Conservation (phyloP, 2,888 invertebrate genomes). For the Tetragonula carbonaria region DNA sequence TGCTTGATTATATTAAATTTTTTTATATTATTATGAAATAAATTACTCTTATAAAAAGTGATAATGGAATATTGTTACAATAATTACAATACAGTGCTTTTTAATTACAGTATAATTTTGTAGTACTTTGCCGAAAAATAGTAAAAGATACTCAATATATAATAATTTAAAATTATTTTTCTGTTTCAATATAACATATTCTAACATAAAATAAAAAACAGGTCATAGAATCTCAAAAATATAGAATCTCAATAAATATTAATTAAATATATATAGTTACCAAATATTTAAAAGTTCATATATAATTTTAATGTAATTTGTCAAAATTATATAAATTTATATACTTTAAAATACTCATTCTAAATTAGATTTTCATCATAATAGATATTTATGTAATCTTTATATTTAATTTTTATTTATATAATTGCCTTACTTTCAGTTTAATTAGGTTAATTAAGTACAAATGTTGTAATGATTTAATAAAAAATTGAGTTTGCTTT, state of each 20-base stretch:
- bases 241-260: not conserved
- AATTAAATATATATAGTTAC: not conserved
- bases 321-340: slow-evolving; percentile 8
- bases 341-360: not conserved
- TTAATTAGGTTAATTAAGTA: not conserved
- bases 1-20: slow-evolving; percentile 19
- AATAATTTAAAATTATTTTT: slow-evolving; percentile 12
- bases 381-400: not conserved
- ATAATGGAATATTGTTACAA: not conserved
- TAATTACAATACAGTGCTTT: not conserved
- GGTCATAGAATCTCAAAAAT: not conserved
- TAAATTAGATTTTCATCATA: not conserved
- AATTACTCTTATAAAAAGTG: slow-evolving; percentile 5
- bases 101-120: not conserved
- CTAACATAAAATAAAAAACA: not conserved
- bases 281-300: slow-evolving; percentile 4
- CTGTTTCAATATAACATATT: slow-evolving; percentile 3
- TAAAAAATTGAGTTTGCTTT: not conserved
- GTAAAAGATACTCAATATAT: slow-evolving; percentile 19
- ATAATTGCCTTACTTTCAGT: not conserved
- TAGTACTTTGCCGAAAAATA: slow-evolving; percentile 59
- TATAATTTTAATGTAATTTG: slow-evolving; percentile 35
- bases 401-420: not conserved
- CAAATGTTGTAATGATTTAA: not conserved
- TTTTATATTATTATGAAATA: slow-evolving; percentile 14